Percentiles rank a stretch among this genome's conserved stretches.
These are phyloP conservation scores for Oreochromis tanganicae DNA, from an alignment of 2,113 vertebrate species.

Conservation along the genomic window DNA sequence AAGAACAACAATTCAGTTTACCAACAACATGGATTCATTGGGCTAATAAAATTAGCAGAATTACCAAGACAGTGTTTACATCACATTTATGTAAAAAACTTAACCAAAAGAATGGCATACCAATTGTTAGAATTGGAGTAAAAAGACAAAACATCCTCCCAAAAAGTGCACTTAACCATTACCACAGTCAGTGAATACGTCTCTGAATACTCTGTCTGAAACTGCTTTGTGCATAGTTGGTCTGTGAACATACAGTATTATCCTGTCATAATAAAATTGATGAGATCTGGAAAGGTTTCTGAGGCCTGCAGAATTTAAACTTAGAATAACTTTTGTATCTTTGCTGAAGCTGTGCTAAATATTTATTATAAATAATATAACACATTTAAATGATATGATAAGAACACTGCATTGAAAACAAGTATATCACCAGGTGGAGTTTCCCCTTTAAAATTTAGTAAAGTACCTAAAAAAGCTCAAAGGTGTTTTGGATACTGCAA, in stretches of 20 bases:
- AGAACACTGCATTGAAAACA: background rate
- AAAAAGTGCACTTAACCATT: background rate
- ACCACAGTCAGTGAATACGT: background rate
- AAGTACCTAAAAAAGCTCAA: background rate
- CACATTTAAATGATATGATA: background rate
- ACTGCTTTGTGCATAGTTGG: background rate
- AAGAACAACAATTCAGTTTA: background rate
- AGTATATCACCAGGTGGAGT: background rate
- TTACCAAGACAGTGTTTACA: background rate
- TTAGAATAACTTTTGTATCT: background rate
- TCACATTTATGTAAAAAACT: background rate
- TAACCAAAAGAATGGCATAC: background rate
- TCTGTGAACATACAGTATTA: background rate
- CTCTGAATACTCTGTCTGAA: background rate
- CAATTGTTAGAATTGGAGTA: background rate
- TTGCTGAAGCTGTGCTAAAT: background rate
- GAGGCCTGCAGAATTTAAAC: background rate
- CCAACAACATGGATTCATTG: background rate
- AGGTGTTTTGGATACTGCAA: background rate
- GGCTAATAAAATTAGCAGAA: background rate
- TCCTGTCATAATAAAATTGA: background rate
- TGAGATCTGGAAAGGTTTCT: background rate
- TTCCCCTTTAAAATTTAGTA: background rate
- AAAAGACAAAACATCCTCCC: background rate
- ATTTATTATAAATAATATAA: background rate